Percentiles rank a stretch among this genome's conserved stretches.
Conservation (phyloP, 2,113 vertebrate species). For the Callopanchax toddi region DNA sequence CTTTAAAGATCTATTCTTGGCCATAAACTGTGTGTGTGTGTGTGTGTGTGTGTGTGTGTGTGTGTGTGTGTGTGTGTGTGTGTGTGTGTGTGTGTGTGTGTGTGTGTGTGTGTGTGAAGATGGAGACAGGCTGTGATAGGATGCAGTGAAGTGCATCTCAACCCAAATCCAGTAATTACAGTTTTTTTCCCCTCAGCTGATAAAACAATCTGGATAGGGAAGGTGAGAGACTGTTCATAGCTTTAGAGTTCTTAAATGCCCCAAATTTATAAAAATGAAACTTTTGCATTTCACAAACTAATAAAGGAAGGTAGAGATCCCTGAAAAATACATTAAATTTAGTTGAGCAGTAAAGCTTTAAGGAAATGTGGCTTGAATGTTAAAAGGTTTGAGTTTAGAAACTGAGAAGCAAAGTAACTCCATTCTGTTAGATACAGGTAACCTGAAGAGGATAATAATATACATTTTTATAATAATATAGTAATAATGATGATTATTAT, state of each 20-base stretch:
- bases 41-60: too few relatives aligned
- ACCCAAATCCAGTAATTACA: constrained; percentile 44
- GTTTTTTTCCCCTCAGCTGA: constrained; percentile 5
- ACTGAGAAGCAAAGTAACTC: not conserved
- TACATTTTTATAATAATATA: too few relatives aligned
- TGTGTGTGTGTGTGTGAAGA: too few relatives aligned
- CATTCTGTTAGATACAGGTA: not conserved
- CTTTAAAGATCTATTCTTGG: constrained; percentile 30
- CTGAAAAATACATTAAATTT: not conserved
- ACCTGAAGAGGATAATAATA: too few relatives aligned
- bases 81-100: too few relatives aligned
- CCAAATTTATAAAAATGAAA: constrained; percentile 16
- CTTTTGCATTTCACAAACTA: constrained; percentile 10
- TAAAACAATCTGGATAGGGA: constrained; percentile 27
- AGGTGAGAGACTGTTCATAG: constrained; percentile 29
- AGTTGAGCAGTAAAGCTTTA: not conserved
- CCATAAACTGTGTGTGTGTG: constrained; percentile 28
- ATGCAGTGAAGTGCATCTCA: constrained; percentile 42
- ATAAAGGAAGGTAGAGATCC: not conserved
- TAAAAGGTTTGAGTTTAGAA: not conserved
- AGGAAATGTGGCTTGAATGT: constrained; percentile 1
- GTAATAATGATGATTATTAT: too few relatives aligned
- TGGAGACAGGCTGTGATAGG: constrained; percentile 19
- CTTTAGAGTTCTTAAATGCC: constrained; percentile 19
- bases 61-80: too few relatives aligned